A percentile compares a stretch with the other conserved stretches of the same genome.
Evolutionary conservation across 1,140 invertebrate species (phyloP).

Genomic region (Lordiphosa stackelbergi): DNA sequence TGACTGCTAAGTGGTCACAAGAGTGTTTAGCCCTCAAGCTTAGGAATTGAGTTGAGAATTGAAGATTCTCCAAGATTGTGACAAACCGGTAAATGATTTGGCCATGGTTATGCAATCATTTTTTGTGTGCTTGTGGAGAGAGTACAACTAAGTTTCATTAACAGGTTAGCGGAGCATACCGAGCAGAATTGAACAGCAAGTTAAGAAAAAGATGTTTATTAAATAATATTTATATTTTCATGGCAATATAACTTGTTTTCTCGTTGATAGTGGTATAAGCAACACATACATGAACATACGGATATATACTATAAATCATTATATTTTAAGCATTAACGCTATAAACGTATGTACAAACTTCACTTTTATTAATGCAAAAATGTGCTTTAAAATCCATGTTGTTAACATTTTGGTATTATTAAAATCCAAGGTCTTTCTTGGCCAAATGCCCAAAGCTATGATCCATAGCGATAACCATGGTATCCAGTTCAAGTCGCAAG

Average conservation of each 20-base stretch:
- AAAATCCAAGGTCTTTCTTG: too few relatives aligned
- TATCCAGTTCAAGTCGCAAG: too few relatives aligned
- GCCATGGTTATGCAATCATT: slow-evolving; percentile 26
- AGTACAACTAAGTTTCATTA: slow-evolving; percentile 14
- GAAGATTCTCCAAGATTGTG: slow-evolving; percentile 11
- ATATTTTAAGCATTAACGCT: too few relatives aligned
- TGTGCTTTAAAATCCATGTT: too few relatives aligned
- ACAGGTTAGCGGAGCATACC: slow-evolving; percentile 37
- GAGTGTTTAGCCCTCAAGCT: slow-evolving; percentile 17
- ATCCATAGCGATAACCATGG: too few relatives aligned
- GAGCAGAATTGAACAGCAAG: neutral
- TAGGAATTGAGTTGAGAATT: slow-evolving; percentile 33
- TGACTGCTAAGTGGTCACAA: slow-evolving; percentile 38
- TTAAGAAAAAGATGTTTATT: slow-evolving; percentile 1
- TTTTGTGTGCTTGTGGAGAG: slow-evolving; percentile 7
- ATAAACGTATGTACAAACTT: too few relatives aligned
- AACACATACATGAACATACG: too few relatives aligned
- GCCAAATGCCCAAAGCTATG: too few relatives aligned
- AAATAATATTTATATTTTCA: slow-evolving; percentile 15
- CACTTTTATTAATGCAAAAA: too few relatives aligned
- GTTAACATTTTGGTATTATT: too few relatives aligned
- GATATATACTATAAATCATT: too few relatives aligned
- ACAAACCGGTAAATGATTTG: slow-evolving; percentile 32
- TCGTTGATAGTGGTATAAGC: neutral
- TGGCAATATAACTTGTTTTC: slow-evolving; percentile 7